Evolutionary conservation across 2,113 vertebrate genomes (phyloP).

Genomic region (Apteryx mantelli): DNA sequence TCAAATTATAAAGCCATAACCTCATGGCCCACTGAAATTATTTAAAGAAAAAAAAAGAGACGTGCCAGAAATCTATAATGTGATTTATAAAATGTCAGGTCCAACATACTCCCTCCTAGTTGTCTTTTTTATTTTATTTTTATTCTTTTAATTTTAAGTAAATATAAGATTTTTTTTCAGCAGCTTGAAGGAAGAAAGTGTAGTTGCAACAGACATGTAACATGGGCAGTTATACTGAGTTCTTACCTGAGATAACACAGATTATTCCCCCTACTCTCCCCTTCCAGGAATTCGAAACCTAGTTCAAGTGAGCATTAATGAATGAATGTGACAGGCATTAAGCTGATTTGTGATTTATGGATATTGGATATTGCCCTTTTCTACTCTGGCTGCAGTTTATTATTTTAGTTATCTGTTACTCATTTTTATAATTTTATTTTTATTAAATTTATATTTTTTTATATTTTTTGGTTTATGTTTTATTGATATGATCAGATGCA

Average conservation of each 20-base stretch:
- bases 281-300: neutral
- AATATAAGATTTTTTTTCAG: neutral
- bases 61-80: neutral
- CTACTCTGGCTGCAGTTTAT: neutral
- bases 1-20: neutral
- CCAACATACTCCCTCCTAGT: neutral
- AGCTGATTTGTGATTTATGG: neutral
- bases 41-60: conserved; percentile 1
- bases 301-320: neutral
- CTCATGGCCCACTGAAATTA: neutral
- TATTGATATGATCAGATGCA: neutral
- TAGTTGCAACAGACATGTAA: neutral
- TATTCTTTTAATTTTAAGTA: neutral
- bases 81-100: neutral
- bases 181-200: neutral
- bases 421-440: neutral
- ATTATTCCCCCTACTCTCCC: neutral
- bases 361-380: neutral
- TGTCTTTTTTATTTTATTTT: neutral
- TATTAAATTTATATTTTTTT: neutral
- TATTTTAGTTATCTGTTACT: neutral
- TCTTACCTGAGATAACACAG: neutral
- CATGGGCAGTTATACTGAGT: neutral
- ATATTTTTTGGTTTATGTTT: neutral
- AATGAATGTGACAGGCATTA: neutral